Conservation (phyloP, 1,140 invertebrate genomes). For the Bradysia coprophila region DNA sequence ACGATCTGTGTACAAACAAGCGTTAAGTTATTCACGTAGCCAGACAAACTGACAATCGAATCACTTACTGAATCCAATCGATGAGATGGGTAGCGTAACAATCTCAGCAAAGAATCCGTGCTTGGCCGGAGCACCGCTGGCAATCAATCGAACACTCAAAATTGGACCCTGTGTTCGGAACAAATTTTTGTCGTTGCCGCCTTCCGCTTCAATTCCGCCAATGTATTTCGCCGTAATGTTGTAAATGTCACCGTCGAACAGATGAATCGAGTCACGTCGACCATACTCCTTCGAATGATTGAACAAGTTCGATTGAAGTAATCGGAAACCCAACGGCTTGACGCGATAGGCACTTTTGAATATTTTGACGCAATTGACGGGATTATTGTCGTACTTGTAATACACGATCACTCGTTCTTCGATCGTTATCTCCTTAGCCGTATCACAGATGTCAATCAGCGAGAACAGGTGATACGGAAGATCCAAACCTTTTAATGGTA, state of each 20-base stretch:
- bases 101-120: slow-evolving; percentile 97
- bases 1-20: slow-evolving; percentile 43
- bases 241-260: slow-evolving; percentile 89
- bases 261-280: slow-evolving; percentile 61
- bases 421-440: slow-evolving; percentile 75
- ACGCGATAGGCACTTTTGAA: slow-evolving; percentile 68
- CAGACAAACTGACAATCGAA: not conserved
- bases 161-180: slow-evolving; percentile 58
- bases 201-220: slow-evolving; percentile 47
- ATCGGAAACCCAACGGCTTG: slow-evolving; percentile 73
- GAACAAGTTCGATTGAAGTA: slow-evolving; percentile 87
- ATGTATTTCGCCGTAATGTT: slow-evolving; percentile 58
- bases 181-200: slow-evolving; percentile 49
- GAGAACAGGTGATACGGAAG: slow-evolving; percentile 92
- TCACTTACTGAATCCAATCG: slow-evolving; percentile 68
- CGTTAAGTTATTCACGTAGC: no score
- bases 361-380: slow-evolving; percentile 95
- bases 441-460: slow-evolving; percentile 89
- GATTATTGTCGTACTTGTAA: slow-evolving; percentile 93
- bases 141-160: slow-evolving; percentile 80
- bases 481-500: slow-evolving; percentile 61
- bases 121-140: slow-evolving; percentile 78
- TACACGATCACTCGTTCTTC: slow-evolving; percentile 84
- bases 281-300: slow-evolving; percentile 70
- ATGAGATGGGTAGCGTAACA: slow-evolving; percentile 80